Base-by-base conservation (phyloP, 2,888 invertebrate species). In the Mythimna impura region DNA sequence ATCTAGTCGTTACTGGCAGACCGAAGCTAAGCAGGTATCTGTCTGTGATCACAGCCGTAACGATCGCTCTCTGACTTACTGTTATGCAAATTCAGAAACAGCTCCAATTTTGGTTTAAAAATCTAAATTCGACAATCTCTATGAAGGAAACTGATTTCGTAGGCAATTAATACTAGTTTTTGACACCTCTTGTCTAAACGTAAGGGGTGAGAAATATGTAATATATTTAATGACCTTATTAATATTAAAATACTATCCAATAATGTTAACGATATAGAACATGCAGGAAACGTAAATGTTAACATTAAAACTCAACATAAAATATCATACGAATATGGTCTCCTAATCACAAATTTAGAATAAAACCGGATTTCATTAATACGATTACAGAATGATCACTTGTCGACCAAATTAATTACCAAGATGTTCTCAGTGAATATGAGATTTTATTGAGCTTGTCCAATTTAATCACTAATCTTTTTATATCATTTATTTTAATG, bases 361-460 rank as follows among this genome's bases (percentile, higher is more conserved):
- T 77, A 80, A 83, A 87, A 86, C 86, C 87, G 82, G 87, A 85
- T 82, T 86, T 76, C 73, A 82, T 82, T 86, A 86, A 86, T 85
- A 84, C 78, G 78, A 86, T 87, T 86, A 87, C 77, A 73, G 85
- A 87, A 76, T 73, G 78, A 84, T 85, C 85, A 85, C 79, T 82
- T 82, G 78, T 83, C 80, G 79, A 82, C 79, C 68, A 82, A 77
- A 83, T 84, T 87, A 87, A 86, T 86, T 84, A 87, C 79, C 50
- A 63, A 75, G 82, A 87, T 81, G 87, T 82, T 85, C 86, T 85
- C 85, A 69, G 76, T 85, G 80, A 79, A 76, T 85, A 81, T 80
- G 82, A 85, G 74, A 85, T 83, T 82, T 77, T 82, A 85, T 85
- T 85, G 75, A 76, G 76, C 66, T 74, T 67, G 77, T 81, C 76